A percentile compares a stretch with the other conserved stretches of the same genome.
These are phyloP conservation scores for Enteromius viviparus DNA, from an alignment of 2,797 vertebrate genomes.

Conservation along the genomic window DNA sequence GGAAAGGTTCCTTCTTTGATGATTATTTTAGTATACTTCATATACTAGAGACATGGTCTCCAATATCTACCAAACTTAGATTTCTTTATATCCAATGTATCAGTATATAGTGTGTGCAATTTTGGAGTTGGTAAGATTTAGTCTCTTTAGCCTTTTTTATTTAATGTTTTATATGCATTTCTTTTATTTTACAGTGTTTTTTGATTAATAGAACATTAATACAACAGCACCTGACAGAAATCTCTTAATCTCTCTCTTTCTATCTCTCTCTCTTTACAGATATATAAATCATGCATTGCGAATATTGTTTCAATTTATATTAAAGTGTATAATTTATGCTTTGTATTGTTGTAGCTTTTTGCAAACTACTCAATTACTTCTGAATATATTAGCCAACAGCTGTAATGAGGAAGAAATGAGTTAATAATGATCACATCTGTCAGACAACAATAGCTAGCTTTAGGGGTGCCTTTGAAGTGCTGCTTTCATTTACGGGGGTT, in stretches of 20 bases:
- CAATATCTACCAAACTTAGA: not conserved
- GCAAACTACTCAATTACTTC: not conserved
- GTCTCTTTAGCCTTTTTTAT: not conserved
- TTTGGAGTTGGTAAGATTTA: not conserved
- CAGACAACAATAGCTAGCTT: constrained; percentile 32
- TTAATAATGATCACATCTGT: constrained; percentile 45
- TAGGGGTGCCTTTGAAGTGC: constrained; percentile 36
- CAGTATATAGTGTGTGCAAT: not conserved
- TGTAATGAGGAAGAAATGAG: constrained; percentile 10
- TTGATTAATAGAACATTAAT: not conserved
- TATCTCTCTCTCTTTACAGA: not conserved
- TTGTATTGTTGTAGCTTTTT: not conserved
- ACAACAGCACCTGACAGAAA: not conserved
- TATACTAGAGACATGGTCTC: not conserved
- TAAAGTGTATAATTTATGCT: not conserved
- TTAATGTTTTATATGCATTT: not conserved
- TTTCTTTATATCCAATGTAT: not conserved
- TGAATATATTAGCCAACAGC: not conserved
- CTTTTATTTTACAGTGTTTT: not conserved
- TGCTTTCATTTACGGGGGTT: constrained; percentile 6
- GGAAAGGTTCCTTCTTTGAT: constrained; percentile 43
- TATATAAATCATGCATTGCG: not conserved
- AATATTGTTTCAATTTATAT: not conserved
- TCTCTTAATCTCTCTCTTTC: not conserved
- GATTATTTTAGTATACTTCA: constrained; percentile 37